Evolutionary conservation across 2,113 vertebrate species (phyloP).

Genomic region (Hemichromis elongatus): DNA sequence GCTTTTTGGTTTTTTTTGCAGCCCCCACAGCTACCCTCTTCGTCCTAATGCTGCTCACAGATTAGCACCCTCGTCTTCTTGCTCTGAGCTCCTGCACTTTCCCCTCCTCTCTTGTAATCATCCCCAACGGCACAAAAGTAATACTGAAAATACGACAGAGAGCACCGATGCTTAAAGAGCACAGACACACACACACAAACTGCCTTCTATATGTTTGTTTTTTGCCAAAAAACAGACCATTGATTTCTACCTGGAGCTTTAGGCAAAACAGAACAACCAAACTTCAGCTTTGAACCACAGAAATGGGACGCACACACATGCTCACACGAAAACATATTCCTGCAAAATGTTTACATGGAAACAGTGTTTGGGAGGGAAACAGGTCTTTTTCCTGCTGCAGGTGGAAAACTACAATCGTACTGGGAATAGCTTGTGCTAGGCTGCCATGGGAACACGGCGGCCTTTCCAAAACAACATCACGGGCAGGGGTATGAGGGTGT

Average conservation of each 20-base stretch:
- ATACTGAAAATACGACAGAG: background rate
- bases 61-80: background rate
- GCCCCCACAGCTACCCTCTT: background rate
- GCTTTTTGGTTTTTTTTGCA: background rate
- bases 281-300: background rate
- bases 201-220: background rate
- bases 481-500: background rate
- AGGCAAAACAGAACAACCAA: background rate
- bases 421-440: slow-evolving; percentile 12
- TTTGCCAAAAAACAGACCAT: background rate
- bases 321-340: slow-evolving; percentile 2
- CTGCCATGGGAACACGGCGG: slow-evolving; percentile 29
- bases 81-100: background rate
- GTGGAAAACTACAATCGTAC: slow-evolving; percentile 47
- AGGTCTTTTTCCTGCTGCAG: slow-evolving; percentile 50
- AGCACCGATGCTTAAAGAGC: background rate
- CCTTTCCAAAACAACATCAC: slow-evolving; percentile 46
- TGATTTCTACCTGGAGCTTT: slow-evolving; percentile 36
- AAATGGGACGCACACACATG: background rate
- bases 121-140: background rate
- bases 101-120: background rate
- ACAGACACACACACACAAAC: background rate
- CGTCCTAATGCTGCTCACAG: slow-evolving; percentile 6
- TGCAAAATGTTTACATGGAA: slow-evolving; percentile 55
- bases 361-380: slow-evolving; percentile 34